Evolutionary conservation across 1,140 invertebrate genomes (phyloP), one percentile per base, ranked within the genome.

Genomic region (Lordiphosa collinella): DNA sequence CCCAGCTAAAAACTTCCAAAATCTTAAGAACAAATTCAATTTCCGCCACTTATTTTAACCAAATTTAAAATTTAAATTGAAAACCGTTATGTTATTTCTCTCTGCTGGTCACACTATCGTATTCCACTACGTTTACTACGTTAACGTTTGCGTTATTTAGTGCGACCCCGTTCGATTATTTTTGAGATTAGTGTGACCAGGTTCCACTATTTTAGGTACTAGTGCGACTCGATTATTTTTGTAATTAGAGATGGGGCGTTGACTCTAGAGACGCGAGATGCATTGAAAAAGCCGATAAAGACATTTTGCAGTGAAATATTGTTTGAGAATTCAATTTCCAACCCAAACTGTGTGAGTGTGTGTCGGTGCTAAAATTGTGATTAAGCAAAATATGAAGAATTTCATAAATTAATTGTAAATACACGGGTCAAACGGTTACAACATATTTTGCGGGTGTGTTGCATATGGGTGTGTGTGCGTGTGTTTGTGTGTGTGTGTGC

Each of bases 401-500:
- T 64, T 48, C 22, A 32, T 35, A 12, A 55, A 43, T 57, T 46
- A 57, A 44, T 11, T 29, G 11, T 25, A 13, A 9, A 43, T 12
- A 13, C 22, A 29, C 11, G 12, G 29, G 8, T 44, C 29, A 13
- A 44, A 25, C 22, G 22, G 18, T 44, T 31, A 2, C 25, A 44
- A 18, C n/a, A 44, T 14, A 44, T 14, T 34, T 48, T 51, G 57
- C 38, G 53, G 49, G 53, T 49, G 43, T 47, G 46, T 62, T 56
- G 43, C 48, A 57, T 41, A 4, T 48, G 49, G 36, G 36, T 56
- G 47, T 73, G 41, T 56, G 62, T 55, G 50, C 34, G 46, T 35
- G 40, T 44, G 50, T 55, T 40, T 49, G 37, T 43, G 47, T 41
- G 34, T 71, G 49, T 57, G 48, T 53, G 22, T 63, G 58, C 69